phyloP scores from a whole-genome alignment of 2,888 invertebrate species.

The Pinctada fucata region DNA sequence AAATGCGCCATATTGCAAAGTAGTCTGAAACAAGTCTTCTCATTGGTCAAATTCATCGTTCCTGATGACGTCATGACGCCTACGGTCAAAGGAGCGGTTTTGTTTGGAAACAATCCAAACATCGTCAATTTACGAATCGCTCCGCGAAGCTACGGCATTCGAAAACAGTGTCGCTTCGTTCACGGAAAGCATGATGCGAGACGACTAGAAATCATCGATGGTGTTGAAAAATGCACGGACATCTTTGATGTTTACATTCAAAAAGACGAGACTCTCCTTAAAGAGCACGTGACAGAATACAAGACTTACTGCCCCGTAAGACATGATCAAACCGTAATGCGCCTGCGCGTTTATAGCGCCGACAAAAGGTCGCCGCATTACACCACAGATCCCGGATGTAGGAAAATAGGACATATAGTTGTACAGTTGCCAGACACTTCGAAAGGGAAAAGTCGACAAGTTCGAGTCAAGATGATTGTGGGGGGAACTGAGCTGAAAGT shows the following conservation, averaged over 20 bases:
- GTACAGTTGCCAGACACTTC: slow-evolving; percentile 1
- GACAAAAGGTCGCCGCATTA: background rate
- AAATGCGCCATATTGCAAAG: background rate
- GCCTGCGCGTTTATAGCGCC: background rate
- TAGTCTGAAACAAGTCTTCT: background rate
- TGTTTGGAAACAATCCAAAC: background rate
- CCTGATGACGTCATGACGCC: background rate
- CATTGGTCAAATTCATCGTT: background rate
- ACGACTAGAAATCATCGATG: background rate
- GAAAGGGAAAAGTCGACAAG: background rate
- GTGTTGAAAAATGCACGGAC: background rate
- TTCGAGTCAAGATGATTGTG: background rate
- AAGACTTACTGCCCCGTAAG: background rate
- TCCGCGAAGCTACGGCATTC: background rate
- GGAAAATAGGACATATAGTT: background rate
- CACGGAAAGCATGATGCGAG: background rate
- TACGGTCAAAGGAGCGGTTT: background rate
- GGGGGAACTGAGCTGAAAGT: slow-evolving; percentile 2
- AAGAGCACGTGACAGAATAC: background rate
- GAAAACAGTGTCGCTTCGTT: background rate
- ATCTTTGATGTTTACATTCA: background rate
- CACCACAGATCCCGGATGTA: slow-evolving; percentile 12
- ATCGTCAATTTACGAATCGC: background rate
- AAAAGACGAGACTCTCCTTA: background rate
- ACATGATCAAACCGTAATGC: background rate